Conservation (phyloP, 2,797 vertebrate genomes). For the Macropus fuliginosus region DNA sequence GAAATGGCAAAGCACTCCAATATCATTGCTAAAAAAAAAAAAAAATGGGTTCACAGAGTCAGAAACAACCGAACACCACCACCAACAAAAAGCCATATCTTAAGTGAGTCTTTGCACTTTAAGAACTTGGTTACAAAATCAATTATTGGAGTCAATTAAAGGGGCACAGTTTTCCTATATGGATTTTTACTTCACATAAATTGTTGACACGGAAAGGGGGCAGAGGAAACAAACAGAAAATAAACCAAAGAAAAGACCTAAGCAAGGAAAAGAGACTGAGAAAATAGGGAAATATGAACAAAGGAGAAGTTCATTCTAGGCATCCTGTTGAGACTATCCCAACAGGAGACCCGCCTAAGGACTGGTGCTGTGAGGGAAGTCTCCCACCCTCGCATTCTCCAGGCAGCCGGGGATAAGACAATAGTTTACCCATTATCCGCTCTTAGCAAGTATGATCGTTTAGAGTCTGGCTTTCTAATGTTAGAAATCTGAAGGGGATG, state of each 20-base stretch:
- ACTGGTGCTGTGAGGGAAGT: not conserved
- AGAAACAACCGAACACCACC: not conserved
- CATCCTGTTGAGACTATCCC: not conserved
- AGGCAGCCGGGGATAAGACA: not conserved
- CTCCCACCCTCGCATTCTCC: not conserved
- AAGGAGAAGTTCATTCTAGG: not conserved
- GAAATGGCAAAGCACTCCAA: not conserved
- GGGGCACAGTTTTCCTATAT: not conserved
- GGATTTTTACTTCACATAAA: not conserved
- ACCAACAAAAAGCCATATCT: conserved; percentile 25
- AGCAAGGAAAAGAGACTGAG: not conserved
- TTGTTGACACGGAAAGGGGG: not conserved
- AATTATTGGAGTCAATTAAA: not conserved
- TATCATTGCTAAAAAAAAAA: not conserved
- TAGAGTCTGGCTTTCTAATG: not conserved
- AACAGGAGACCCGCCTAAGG: not conserved
- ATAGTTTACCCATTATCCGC: not conserved
- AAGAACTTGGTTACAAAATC: conserved; percentile 38
- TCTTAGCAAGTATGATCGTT: not conserved
- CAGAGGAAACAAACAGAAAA: conserved; percentile 1
- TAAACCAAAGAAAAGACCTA: conserved; percentile 18
- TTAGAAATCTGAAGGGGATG: conserved; percentile 6
- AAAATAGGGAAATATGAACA: not conserved
- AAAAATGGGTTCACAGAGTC: too few relatives aligned
- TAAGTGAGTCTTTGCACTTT: not conserved